Percentiles rank a stretch among this genome's conserved stretches.
phyloP scores from a whole-genome alignment of 2,113 vertebrate genomes.

The Catharus fuscescens region DNA sequence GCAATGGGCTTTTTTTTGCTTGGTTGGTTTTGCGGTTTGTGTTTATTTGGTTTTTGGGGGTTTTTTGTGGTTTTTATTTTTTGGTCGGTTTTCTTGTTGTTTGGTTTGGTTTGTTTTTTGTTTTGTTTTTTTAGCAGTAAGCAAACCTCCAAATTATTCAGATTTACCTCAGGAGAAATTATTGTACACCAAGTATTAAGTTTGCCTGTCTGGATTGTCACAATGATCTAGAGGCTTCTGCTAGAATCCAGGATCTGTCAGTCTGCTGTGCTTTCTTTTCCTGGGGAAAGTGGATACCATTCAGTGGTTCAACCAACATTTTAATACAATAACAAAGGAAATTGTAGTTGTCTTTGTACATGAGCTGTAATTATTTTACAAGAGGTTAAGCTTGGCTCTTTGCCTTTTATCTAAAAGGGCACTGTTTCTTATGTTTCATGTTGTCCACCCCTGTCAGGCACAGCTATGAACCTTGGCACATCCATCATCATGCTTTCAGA shows the following conservation, averaged over 20 bases:
- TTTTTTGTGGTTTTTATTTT: not conserved
- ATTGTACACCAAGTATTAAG: not conserved
- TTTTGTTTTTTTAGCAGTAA: not conserved
- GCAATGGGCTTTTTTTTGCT: not conserved
- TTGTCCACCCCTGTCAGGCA: not conserved
- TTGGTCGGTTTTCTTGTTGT: not conserved
- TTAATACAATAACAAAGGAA: not conserved
- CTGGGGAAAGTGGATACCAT: not conserved
- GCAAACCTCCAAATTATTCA: not conserved
- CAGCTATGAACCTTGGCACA: not conserved
- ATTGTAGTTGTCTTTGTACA: not conserved
- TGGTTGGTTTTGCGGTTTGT: not conserved
- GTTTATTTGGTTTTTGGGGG: not conserved
- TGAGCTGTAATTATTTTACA: constrained; percentile 6
- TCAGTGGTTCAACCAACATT: not conserved
- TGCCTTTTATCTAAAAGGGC: not conserved
- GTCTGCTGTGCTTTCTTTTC: not conserved
- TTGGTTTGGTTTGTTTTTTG: no score
- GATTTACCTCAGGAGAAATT: not conserved
- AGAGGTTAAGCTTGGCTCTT: not conserved
- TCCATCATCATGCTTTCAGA: not conserved
- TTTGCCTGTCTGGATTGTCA: not conserved
- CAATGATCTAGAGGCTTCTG: not conserved
- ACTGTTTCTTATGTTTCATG: not conserved
- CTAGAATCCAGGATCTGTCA: not conserved